Base-by-base conservation (phyloP, 2,888 invertebrate species). In the Ochropacha duplaris region DNA sequence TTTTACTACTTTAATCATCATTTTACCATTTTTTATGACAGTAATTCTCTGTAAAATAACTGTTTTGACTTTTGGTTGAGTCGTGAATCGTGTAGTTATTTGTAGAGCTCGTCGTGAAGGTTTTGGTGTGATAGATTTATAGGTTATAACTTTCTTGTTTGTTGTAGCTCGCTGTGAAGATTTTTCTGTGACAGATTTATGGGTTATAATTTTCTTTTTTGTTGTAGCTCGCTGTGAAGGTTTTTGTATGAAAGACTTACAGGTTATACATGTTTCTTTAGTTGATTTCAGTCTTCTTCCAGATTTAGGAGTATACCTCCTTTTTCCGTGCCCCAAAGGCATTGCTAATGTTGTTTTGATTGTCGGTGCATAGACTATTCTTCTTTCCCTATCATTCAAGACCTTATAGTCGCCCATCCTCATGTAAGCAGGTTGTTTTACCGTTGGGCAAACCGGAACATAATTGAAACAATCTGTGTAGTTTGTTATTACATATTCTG, bases 401-500 rank as follows among this genome's bases (percentile, higher is more conserved):
- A 69, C 49, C 34, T 68, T 64, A 57, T 74, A 76, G 26, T 66
- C 58, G 1, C 79, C 80, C 61, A 78, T 72, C 58, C 73, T 74
- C 19, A 74, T 71, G 28, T 54, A 70, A 4, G 57, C 65, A 50
- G 75, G 71, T 26, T 71, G 63, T 1, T 68, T 69, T 34, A 78
- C 74, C 0, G 74, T 58, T 0, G 78, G 77, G 57, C 80, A 79
- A 0, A 59, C 54, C 0, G 64, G 61, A 5, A 57, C 57, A 57
- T n/a, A n/a, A n/a, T n/a, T n/a, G n/a, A 81, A 84, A 62, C 86
- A 86, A 14, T 75, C 76, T 0, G 81, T 73, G 58, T 83, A 85
- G 59, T 83, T 82, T 12, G 74, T 61, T 49, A 76, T 54, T 39
- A 68, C 70, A 50, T 64, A 86, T 39, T 71, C 86, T 87, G 75